Evolutionary conservation across 2,113 vertebrate genomes (phyloP).

Genomic region (Brachypodius melanocephalos): DNA sequence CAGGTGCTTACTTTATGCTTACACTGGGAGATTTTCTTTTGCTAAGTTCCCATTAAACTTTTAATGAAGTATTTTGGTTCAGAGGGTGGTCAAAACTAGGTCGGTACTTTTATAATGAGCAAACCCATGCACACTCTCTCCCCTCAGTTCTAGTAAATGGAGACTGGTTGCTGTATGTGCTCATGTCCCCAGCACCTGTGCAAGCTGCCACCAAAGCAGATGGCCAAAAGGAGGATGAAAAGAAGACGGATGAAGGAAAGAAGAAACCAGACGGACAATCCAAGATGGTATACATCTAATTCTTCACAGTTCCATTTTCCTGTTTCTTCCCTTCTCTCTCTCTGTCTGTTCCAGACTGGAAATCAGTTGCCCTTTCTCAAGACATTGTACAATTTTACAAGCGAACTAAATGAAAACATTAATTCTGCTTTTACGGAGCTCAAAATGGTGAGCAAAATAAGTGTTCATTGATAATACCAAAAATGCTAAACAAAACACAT

Average conservation of each 20-base stretch:
- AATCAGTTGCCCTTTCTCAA: background rate
- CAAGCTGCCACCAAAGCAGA: constrained; percentile 17
- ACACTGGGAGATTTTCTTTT: background rate
- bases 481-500: background rate
- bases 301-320: background rate
- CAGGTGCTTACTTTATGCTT: background rate
- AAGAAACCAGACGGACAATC: background rate
- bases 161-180: background rate
- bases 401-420: background rate
- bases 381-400: background rate
- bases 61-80: background rate
- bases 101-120: background rate
- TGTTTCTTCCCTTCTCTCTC: background rate
- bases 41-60: background rate
- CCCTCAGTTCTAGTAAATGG: background rate
- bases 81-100: background rate
- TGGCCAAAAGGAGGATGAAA: constrained; percentile 9
- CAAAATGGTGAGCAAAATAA: background rate
- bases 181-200: background rate
- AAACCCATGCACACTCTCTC: background rate
- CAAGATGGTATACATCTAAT: background rate
- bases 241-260: background rate
- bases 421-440: background rate
- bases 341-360: background rate
- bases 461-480: background rate